Percentiles rank a stretch among this genome's conserved stretches.
Evolutionary conservation across 2,113 vertebrate species (phyloP).

Genomic region (Phyllostomus discolor): DNA sequence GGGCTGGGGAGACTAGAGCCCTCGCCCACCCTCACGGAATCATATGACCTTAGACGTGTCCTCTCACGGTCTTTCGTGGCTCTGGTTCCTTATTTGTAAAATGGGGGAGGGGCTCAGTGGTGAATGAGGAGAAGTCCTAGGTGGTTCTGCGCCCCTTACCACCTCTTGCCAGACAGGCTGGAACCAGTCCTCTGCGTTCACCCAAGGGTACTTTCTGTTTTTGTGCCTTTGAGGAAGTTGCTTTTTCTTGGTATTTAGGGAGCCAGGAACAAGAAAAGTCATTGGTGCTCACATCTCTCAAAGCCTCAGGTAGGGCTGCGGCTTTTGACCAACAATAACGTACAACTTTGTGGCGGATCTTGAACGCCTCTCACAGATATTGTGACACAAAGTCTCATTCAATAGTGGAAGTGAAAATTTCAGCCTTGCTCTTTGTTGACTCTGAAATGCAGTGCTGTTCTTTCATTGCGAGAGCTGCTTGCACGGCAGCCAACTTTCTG

Average conservation of each 20-base stretch:
- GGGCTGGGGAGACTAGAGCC: not conserved
- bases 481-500: not conserved
- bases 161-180: not conserved
- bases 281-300: not conserved
- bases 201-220: conserved; percentile 55
- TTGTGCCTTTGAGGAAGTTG: conserved; percentile 56
- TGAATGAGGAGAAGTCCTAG: not conserved
- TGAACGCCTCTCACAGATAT: not conserved
- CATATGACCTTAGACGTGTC: not conserved
- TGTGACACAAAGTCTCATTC: not conserved
- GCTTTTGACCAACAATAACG: conserved; percentile 41
- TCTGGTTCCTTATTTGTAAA: not conserved
- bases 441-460: not conserved
- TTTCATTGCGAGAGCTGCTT: not conserved
- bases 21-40: not conserved
- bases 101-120: too few species aligned
- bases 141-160: not conserved
- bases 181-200: not conserved
- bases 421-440: not conserved
- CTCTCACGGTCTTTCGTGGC: not conserved
- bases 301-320: conserved; percentile 51
- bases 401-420: not conserved
- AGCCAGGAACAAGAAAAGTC: conserved; percentile 32
- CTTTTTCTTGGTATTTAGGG: conserved; percentile 54
- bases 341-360: not conserved